Conservation (phyloP, 2,113 vertebrate genomes). For the Ciconia stormi region DNA sequence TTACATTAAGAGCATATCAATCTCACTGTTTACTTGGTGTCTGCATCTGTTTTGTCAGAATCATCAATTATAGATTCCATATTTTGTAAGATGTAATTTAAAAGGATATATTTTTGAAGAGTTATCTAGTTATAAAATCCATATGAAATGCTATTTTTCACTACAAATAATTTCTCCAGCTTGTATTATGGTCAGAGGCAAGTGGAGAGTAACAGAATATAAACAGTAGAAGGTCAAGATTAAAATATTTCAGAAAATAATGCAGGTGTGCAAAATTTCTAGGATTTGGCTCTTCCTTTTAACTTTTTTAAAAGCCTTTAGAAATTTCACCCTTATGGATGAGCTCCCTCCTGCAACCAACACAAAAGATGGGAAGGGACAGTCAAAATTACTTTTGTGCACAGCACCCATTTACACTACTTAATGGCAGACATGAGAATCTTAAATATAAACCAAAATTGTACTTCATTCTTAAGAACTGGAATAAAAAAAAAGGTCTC, state of each 20-base stretch:
- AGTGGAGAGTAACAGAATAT: neutral
- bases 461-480: neutral
- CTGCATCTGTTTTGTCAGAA: neutral
- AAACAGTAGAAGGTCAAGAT: neutral
- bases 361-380: neutral
- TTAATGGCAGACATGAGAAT: neutral
- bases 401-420: neutral
- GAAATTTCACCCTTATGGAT: neutral
- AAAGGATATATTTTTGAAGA: neutral
- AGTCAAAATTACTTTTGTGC: neutral
- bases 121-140: neutral
- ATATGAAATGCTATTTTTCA: neutral
- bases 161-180: neutral
- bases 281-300: neutral
- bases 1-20: neutral
- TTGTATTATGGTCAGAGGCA: neutral
- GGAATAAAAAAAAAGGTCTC: neutral
- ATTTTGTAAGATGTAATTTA: neutral
- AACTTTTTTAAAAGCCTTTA: neutral
- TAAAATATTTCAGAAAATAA: neutral
- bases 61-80: neutral
- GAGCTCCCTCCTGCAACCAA: neutral
- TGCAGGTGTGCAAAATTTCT: neutral
- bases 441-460: neutral
- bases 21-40: neutral